Percentiles rank a stretch among this genome's conserved stretches.
phyloP scores from a whole-genome alignment of 2,888 invertebrate genomes.

The Pecten maximus region DNA sequence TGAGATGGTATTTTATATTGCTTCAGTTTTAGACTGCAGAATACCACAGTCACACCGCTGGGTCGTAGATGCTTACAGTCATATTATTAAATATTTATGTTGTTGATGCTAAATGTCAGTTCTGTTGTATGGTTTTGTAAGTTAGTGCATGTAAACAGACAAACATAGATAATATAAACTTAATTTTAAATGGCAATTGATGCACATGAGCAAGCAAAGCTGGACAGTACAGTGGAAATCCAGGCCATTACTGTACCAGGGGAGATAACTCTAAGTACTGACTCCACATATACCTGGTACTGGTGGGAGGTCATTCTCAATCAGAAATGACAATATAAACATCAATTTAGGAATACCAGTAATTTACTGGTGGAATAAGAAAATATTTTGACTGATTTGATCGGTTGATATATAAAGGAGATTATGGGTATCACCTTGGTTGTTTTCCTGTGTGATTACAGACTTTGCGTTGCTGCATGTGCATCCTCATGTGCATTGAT shows the following conservation, averaged over 20 bases:
- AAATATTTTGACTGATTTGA: too few species aligned
- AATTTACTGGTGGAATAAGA: too few species aligned
- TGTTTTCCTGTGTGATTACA: neutral
- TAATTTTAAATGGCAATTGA: slow-evolving; percentile 19
- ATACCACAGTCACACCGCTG: neutral
- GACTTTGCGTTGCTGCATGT: slow-evolving; percentile 12
- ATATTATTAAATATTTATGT: neutral
- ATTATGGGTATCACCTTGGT: neutral
- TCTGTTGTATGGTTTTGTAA: slow-evolving; percentile 30
- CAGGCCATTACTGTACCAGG: neutral
- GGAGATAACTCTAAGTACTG: neutral
- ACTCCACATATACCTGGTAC: too few species aligned
- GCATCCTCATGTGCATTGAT: slow-evolving; percentile 27
- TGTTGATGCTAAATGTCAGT: neutral
- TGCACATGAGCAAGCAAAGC: slow-evolving; percentile 35
- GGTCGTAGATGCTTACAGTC: neutral
- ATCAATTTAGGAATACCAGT: too few species aligned
- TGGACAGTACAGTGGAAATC: neutral
- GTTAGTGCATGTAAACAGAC: neutral
- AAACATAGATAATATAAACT: slow-evolving; percentile 33
- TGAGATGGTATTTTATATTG: neutral
- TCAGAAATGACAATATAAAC: too few species aligned
- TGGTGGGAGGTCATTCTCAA: too few species aligned
- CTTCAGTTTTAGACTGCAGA: neutral
- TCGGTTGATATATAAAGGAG: too few species aligned